Evolutionary conservation across 2,113 vertebrate species (phyloP).

Genomic region (Poeciliopsis occidentalis): DNA sequence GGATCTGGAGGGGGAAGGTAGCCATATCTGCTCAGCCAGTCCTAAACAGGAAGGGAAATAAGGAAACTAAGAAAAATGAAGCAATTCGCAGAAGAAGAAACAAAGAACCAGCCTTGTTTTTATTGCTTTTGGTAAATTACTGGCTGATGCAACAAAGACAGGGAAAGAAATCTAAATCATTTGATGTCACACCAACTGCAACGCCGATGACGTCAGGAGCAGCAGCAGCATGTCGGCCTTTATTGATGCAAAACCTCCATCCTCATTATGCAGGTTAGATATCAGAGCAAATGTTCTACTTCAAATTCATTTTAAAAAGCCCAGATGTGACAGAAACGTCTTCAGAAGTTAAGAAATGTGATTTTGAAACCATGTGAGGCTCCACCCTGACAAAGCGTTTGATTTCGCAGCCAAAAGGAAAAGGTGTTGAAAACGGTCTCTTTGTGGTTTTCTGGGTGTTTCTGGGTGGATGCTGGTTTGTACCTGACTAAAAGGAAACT

Average conservation of each 20-base stretch:
- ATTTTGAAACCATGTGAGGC: constrained; percentile 35
- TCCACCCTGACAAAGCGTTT: constrained; percentile 16
- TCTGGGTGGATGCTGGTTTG: neutral
- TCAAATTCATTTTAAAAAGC: neutral
- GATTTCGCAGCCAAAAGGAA: constrained; percentile 13
- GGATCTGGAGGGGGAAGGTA: constrained; percentile 87
- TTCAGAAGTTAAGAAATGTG: neutral
- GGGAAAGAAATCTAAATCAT: neutral
- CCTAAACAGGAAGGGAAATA: constrained; percentile 68
- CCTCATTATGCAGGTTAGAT: neutral
- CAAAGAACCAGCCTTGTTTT: neutral
- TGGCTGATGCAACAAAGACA: neutral
- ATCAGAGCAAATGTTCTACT: neutral
- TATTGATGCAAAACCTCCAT: constrained; percentile 7
- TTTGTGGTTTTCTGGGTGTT: neutral
- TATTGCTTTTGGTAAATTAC: neutral
- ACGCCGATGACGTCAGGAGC: too few species aligned
- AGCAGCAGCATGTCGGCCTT: too few species aligned
- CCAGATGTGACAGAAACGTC: neutral
- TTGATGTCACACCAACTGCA: too few species aligned
- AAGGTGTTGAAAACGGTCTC: constrained; percentile 25
- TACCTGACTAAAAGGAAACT: too few species aligned
- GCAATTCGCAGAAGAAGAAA: neutral
- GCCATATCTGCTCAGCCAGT: constrained; percentile 89
- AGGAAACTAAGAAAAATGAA: neutral